Percentiles rank a stretch among this genome's conserved stretches.
phyloP scores from a whole-genome alignment of 2,113 vertebrate species.

The Protomyctophum bolini region DNA sequence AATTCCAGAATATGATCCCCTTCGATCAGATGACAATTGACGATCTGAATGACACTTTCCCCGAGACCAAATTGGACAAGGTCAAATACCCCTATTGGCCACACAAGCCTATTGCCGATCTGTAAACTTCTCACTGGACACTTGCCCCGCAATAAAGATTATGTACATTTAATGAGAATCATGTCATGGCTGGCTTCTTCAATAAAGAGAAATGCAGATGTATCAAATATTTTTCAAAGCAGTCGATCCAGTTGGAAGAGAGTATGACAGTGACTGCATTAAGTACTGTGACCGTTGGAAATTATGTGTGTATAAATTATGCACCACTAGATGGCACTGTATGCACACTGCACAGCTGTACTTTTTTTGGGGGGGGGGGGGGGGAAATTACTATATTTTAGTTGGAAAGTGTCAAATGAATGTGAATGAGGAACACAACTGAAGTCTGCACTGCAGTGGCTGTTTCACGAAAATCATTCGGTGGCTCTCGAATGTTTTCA shows the following conservation, averaged over 20 bases:
- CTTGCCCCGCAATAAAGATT: conserved; percentile 62
- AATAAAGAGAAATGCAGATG: background rate
- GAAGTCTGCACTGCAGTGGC: too few relatives aligned
- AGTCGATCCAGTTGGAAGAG: background rate
- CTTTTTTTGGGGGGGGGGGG: too few relatives aligned
- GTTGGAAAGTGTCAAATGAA: too few relatives aligned
- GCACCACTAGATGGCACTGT: conserved; percentile 40
- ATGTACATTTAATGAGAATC: conserved; percentile 60
- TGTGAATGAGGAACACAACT: too few relatives aligned
- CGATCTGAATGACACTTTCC: conserved; percentile 84
- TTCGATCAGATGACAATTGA: conserved; percentile 95
- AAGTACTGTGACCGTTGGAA: background rate
- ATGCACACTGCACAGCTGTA: background rate
- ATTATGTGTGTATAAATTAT: too few relatives aligned
- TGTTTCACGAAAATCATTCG: too few relatives aligned
- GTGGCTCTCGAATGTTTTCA: too few relatives aligned
- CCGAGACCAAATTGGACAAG: conserved; percentile 89
- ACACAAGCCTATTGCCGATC: conserved; percentile 85
- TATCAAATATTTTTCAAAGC: background rate
- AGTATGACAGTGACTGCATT: background rate
- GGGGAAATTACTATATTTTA: too few relatives aligned
- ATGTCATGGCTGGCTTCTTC: conserved; percentile 17
- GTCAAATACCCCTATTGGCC: conserved; percentile 92
- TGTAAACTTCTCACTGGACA: conserved; percentile 74
- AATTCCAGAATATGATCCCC: conserved; percentile 88